Conservation (phyloP, 1,140 invertebrate species). For the Thaumatotibia leucotreta region DNA sequence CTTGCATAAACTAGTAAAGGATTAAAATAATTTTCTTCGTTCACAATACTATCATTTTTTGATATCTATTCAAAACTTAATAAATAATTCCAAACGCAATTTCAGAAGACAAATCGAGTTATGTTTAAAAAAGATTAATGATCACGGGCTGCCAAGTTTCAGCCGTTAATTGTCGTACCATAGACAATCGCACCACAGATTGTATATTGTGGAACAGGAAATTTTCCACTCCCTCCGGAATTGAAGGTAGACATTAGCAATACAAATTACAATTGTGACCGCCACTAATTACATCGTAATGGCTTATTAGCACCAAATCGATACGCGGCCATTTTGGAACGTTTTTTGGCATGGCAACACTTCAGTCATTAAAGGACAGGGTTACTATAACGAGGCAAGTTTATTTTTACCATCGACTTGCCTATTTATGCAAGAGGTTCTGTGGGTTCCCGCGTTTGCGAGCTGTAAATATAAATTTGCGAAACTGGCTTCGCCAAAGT, state of each 20-base stretch:
- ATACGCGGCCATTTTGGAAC: neutral
- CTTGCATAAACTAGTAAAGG: neutral
- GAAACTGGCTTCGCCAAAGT: neutral
- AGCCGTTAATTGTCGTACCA: neutral
- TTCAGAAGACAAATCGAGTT: slow-evolving; percentile 6
- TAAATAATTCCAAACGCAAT: neutral
- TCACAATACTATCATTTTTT: neutral
- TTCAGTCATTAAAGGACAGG: neutral
- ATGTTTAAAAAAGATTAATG: slow-evolving; percentile 6
- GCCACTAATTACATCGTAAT: slow-evolving; percentile 1
- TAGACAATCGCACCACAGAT: neutral
- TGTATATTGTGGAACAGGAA: neutral
- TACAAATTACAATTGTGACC: neutral
- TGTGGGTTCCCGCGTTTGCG: neutral
- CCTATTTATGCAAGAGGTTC: neutral
- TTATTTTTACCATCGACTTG: neutral
- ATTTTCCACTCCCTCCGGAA: neutral
- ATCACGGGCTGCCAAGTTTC: neutral
- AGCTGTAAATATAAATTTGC: neutral
- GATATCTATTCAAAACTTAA: neutral
- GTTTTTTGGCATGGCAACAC: slow-evolving; percentile 2
- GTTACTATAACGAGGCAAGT: neutral
- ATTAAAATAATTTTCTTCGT: neutral
- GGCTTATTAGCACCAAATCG: slow-evolving; percentile 6
- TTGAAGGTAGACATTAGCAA: neutral